phyloP scores from a whole-genome alignment of 2,797 vertebrate species.

The Octomys mimax region DNA sequence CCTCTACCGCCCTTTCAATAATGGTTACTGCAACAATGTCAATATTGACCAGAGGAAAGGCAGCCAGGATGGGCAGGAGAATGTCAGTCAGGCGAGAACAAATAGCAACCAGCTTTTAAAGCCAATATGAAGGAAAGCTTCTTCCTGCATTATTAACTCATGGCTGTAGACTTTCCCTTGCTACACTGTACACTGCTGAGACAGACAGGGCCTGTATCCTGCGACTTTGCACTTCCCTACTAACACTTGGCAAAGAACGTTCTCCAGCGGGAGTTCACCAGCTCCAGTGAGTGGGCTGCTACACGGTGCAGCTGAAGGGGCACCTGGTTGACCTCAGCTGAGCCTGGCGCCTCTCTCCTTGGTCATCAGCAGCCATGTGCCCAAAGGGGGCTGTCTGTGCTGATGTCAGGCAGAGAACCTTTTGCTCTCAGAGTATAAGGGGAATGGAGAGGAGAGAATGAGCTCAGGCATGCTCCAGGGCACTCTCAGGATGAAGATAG shows the following conservation, averaged over 20 bases:
- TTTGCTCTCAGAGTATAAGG: not conserved
- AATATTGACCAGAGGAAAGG: not conserved
- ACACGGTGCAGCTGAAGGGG: not conserved
- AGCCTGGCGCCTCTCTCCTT: not conserved
- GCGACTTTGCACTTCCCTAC: not conserved
- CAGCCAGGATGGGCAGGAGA: not conserved
- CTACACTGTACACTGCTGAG: not conserved
- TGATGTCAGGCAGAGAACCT: not conserved
- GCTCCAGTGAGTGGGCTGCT: rapidly evolving
- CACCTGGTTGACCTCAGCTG: not conserved
- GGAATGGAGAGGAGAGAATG: not conserved
- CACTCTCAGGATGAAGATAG: not conserved
- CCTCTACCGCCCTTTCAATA: not conserved
- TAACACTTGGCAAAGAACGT: not conserved
- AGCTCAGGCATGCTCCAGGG: not conserved
- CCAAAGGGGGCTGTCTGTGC: not conserved
- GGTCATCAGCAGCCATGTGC: not conserved
- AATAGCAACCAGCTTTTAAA: not conserved
- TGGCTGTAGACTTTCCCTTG: not conserved
- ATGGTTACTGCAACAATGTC: not conserved
- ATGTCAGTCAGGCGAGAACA: not conserved
- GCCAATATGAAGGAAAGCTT: rapidly evolving
- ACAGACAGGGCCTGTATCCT: rapidly evolving
- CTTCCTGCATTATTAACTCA: not conserved
- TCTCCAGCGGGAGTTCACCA: not conserved